Percentiles rank a stretch among this genome's conserved stretches.
Conservation (phyloP, 1,140 invertebrate species). For the Scaptomyza graminum region DNA sequence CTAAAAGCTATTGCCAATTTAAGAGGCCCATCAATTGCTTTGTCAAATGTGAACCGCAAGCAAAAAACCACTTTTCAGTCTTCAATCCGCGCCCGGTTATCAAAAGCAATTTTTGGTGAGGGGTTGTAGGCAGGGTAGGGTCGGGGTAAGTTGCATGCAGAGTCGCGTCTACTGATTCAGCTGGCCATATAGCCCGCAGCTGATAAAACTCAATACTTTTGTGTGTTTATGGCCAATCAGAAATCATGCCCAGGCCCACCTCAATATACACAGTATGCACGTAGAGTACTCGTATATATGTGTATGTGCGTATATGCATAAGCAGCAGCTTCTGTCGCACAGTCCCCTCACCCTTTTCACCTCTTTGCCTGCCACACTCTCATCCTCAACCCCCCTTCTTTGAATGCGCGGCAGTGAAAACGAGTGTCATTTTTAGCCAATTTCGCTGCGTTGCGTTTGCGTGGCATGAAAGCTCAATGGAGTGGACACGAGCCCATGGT, state of each 20-base stretch:
- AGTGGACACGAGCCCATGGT: slow-evolving; percentile 67
- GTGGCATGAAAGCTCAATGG: slow-evolving; percentile 80
- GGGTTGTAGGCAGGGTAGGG: slow-evolving; percentile 1
- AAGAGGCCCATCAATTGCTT: slow-evolving; percentile 73
- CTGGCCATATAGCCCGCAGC: slow-evolving; percentile 70
- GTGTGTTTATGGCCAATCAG: slow-evolving; percentile 80
- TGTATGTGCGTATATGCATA: slow-evolving; percentile 56
- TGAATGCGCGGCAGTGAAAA: slow-evolving; percentile 51
- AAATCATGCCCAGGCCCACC: slow-evolving; percentile 78
- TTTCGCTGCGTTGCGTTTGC: slow-evolving; percentile 78
- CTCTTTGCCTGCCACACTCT: not conserved
- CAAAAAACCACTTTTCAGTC: slow-evolving; percentile 68
- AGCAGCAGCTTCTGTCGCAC: slow-evolving; percentile 53
- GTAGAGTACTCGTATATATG: slow-evolving; percentile 3
- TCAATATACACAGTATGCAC: slow-evolving; percentile 35
- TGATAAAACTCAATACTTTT: slow-evolving; percentile 80
- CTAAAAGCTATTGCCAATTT: slow-evolving; percentile 38
- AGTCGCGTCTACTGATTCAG: slow-evolving; percentile 21
- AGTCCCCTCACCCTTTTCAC: too few relatives aligned
- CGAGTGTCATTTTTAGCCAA: slow-evolving; percentile 80
- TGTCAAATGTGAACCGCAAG: slow-evolving; percentile 70
- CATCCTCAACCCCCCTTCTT: not conserved
- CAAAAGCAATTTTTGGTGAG: slow-evolving; percentile 64
- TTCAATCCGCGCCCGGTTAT: slow-evolving; percentile 60
- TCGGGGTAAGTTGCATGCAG: not conserved